phyloP scores from a whole-genome alignment of 1,140 invertebrate genomes.

The Sminthurides bifidus region DNA sequence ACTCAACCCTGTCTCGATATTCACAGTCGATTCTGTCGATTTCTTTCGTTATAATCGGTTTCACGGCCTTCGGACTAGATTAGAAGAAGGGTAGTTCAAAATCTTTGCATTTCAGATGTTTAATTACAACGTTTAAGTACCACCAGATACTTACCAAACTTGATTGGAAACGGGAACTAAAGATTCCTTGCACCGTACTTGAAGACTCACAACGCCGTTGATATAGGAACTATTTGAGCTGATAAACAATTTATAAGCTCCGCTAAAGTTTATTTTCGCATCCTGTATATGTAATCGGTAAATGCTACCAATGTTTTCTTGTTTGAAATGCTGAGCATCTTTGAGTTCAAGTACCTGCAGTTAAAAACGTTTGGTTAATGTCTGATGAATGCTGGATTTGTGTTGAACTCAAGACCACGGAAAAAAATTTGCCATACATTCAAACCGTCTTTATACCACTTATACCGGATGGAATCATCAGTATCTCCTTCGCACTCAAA shows the following conservation, averaged over 20 bases:
- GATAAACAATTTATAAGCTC: slow-evolving; percentile 1
- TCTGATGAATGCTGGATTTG: no score
- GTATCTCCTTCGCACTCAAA: slow-evolving; percentile 6
- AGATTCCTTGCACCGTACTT: background rate
- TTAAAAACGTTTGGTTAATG: background rate
- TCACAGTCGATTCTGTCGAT: background rate
- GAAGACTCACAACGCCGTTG: background rate
- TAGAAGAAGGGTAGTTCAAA: no score
- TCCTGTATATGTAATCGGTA: background rate
- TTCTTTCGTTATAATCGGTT: slow-evolving; percentile 4
- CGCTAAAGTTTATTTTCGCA: slow-evolving; percentile 6
- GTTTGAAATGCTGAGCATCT: slow-evolving; percentile 1
- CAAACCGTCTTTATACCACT: slow-evolving; percentile 6
- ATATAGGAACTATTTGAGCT: background rate
- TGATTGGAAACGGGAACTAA: background rate
- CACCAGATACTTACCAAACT: background rate
- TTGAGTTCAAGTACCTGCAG: slow-evolving; percentile 1
- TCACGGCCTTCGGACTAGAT: background rate
- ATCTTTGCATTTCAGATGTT: no score
- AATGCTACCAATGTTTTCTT: slow-evolving; percentile 2
- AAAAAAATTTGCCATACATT: background rate
- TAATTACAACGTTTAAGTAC: no score
- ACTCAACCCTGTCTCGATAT: background rate
- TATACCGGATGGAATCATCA: background rate
- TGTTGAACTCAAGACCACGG: no score